A percentile compares a stretch with the other conserved stretches of the same genome.
Evolutionary conservation across 2,113 vertebrate species (phyloP).

Genomic region (Harpagus bidentatus): DNA sequence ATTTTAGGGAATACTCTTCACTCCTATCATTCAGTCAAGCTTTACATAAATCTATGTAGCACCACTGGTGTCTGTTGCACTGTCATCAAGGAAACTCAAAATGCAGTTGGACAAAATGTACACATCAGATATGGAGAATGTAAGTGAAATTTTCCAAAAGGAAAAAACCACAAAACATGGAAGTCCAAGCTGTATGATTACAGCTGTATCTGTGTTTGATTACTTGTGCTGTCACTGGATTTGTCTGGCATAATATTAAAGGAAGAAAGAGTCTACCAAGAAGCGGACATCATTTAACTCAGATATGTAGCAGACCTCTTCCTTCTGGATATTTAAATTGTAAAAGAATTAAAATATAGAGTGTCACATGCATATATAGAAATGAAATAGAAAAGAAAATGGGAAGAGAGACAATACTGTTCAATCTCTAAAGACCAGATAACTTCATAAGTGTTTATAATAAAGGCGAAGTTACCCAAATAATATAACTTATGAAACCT

Average conservation of each 20-base stretch:
- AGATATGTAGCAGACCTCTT: not conserved
- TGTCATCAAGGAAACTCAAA: not conserved
- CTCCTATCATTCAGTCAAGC: not conserved
- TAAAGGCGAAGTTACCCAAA: not conserved
- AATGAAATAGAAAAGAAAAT: not conserved
- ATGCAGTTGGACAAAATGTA: not conserved
- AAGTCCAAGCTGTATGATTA: not conserved
- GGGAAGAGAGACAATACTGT: not conserved
- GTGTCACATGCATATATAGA: not conserved
- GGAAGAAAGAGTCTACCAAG: not conserved
- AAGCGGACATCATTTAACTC: not conserved
- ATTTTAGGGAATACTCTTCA: conserved; percentile 32
- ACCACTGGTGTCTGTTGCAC: not conserved
- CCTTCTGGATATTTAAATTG: not conserved
- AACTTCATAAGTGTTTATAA: not conserved
- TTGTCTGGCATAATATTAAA: not conserved
- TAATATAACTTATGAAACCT: not conserved
- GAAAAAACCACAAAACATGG: not conserved
- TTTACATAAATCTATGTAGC: not conserved
- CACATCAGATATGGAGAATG: not conserved
- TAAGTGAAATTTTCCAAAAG: not conserved
- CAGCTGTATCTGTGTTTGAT: not conserved
- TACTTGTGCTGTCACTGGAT: not conserved
- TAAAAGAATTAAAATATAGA: not conserved
- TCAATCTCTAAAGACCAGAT: not conserved